Evolutionary conservation across 2,113 vertebrate species (phyloP).

Genomic region (Theristicus caerulescens): DNA sequence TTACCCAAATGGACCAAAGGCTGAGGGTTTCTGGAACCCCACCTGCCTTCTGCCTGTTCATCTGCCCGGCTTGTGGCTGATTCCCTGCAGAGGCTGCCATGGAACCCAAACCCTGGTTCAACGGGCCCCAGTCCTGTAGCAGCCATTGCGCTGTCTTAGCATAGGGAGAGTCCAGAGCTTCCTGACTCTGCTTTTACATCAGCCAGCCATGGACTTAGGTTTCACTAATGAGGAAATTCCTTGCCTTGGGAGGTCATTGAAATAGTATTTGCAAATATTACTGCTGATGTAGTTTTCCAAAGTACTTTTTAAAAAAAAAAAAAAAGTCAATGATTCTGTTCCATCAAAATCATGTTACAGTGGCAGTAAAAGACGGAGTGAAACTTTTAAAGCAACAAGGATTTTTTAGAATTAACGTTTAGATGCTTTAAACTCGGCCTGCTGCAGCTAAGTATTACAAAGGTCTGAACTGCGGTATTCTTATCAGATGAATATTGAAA

Average conservation of each 20-base stretch:
- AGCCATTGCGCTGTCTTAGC: background rate
- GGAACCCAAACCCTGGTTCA: background rate
- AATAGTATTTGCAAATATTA: background rate
- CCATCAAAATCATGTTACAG: background rate
- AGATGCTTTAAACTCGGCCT: background rate
- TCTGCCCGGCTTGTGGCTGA: background rate
- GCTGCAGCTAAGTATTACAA: background rate
- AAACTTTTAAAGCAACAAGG: background rate
- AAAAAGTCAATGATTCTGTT: background rate
- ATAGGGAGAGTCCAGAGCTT: background rate
- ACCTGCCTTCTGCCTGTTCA: background rate
- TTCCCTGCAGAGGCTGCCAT: background rate
- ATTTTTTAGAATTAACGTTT: background rate
- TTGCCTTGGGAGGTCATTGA: background rate
- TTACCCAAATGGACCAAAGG: background rate
- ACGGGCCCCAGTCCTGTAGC: background rate
- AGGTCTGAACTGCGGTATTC: background rate
- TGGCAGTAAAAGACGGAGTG: background rate
- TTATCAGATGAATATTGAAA: background rate
- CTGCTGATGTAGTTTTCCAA: background rate
- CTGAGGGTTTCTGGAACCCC: background rate
- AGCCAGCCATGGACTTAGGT: background rate
- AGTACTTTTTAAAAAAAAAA: background rate
- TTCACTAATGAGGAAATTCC: background rate
- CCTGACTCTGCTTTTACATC: background rate